Evolutionary conservation across 2,888 invertebrate genomes (phyloP).

Genomic region (Zygothrica quintamaculata): DNA sequence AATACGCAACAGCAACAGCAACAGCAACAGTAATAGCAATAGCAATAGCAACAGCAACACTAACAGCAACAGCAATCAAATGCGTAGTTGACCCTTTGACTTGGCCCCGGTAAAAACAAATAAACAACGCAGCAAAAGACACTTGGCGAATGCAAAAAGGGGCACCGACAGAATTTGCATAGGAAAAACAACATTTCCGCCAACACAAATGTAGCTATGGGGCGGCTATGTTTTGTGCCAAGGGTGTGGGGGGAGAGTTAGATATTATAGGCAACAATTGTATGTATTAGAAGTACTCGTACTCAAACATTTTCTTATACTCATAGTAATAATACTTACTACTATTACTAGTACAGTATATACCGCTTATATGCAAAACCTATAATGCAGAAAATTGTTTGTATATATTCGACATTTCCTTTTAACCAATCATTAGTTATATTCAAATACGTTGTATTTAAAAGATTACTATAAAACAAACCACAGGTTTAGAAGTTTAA

Average conservation of each 20-base stretch:
- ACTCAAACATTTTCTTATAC: constrained; percentile 8
- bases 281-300: constrained; percentile 45
- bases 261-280: constrained; percentile 16
- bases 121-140: constrained; percentile 59
- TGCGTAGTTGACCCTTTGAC: constrained; percentile 67
- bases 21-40: not conserved
- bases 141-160: constrained; percentile 57
- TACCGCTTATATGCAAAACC: too few species aligned
- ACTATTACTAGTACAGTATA: too few species aligned
- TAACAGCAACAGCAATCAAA: constrained; percentile 57
- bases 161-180: constrained; percentile 58
- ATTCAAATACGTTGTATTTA: too few species aligned
- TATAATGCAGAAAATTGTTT: too few species aligned
- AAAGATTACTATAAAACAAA: too few species aligned
- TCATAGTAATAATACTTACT: constrained; percentile 13
- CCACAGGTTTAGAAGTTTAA: too few species aligned
- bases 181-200: constrained; percentile 68
- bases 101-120: constrained; percentile 59
- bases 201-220: constrained; percentile 58
- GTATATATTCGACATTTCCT: too few species aligned
- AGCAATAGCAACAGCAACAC: not conserved
- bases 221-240: constrained; percentile 25
- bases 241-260: not conserved
- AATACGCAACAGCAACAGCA: constrained; percentile 36
- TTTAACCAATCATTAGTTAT: too few species aligned